A percentile compares a stretch with the other conserved stretches of the same genome.
Conservation (phyloP, 2,797 vertebrate species). For the Oophaga sylvatica region DNA sequence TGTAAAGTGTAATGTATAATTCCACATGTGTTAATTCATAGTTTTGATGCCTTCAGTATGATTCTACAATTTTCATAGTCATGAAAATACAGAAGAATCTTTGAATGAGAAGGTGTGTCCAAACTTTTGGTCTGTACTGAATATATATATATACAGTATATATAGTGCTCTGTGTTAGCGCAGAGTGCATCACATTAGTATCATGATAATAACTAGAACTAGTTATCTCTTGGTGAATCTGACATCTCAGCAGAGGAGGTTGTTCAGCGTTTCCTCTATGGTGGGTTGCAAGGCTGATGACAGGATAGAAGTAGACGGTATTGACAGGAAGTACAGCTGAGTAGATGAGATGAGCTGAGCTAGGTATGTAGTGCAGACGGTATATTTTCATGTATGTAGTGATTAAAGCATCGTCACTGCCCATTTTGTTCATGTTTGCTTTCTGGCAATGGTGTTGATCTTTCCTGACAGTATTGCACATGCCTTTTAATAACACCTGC, state of each 20-base stretch:
- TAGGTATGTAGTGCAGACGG: background rate
- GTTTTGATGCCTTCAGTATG: no score
- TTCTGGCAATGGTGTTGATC: background rate
- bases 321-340: conserved; percentile 37
- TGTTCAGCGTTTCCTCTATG: conserved; percentile 29
- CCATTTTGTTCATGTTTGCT: background rate
- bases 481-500: background rate
- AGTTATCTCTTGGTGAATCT: background rate
- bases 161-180: no score
- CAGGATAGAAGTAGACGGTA: background rate
- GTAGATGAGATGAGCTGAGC: background rate
- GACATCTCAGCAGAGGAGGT: background rate
- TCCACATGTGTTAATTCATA: no score
- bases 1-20: no score
- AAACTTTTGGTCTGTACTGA: no score
- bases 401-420: background rate
- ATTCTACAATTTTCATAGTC: no score
- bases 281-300: background rate
- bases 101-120: no score
- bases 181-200: no score
- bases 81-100: no score
- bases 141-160: no score
- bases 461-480: background rate
- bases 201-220: background rate
- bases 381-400: background rate